Evolutionary conservation across 1,140 invertebrate species (phyloP).

Genomic region (Drosophila ficusphila): DNA sequence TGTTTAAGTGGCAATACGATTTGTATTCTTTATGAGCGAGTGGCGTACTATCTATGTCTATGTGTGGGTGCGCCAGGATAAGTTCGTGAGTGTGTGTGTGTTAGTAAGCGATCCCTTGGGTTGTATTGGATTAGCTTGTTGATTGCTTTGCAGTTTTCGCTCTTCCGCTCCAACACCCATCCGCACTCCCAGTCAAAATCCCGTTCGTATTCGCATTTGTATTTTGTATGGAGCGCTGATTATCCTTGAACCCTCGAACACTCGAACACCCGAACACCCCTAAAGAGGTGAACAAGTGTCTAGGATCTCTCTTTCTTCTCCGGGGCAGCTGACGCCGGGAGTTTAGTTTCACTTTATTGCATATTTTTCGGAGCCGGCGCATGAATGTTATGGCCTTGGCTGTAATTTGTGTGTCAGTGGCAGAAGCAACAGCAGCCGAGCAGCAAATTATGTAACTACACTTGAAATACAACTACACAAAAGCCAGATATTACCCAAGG

Average conservation of each 20-base stretch:
- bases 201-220: constrained; percentile 21
- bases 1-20: constrained; percentile 80
- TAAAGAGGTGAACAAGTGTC: not conserved
- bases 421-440: constrained; percentile 43
- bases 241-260: constrained; percentile 20
- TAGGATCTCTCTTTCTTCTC: constrained; percentile 1
- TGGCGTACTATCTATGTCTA: constrained; percentile 10
- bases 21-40: constrained; percentile 72
- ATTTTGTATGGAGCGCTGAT: constrained; percentile 49
- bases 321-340: constrained; percentile 58
- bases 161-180: not conserved
- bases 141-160: constrained; percentile 70
- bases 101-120: constrained; percentile 71
- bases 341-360: constrained; percentile 72
- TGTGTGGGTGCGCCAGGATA: not conserved
- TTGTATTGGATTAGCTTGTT: constrained; percentile 78
- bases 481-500: constrained; percentile 57
- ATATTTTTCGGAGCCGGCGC: constrained; percentile 71
- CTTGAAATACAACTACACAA: constrained; percentile 74
- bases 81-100: constrained; percentile 13
- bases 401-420: constrained; percentile 75
- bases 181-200: constrained; percentile 6
- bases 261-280: not conserved
- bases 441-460: constrained; percentile 80
- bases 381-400: constrained; percentile 68